phyloP scores from a whole-genome alignment of 2,797 vertebrate genomes.

The Myoxocephalus aenaeus region DNA sequence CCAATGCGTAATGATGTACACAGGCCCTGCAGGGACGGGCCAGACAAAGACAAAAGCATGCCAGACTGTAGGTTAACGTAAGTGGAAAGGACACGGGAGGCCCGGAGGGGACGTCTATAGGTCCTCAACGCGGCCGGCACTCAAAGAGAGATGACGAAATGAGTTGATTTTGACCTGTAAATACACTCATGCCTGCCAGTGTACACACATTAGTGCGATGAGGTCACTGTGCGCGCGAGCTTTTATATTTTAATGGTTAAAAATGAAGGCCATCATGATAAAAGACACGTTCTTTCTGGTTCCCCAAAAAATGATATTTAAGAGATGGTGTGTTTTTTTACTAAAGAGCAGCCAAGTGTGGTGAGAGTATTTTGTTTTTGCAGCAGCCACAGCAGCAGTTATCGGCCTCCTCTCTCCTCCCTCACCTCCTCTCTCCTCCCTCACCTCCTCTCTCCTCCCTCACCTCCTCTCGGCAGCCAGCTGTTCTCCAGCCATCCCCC shows the following conservation, averaged over 20 bases:
- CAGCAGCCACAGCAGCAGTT: constrained; percentile 16
- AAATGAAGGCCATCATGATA: constrained; percentile 17
- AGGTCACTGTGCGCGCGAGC: constrained; percentile 27
- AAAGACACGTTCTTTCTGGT: constrained; percentile 13
- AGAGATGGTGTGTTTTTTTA: constrained; percentile 28
- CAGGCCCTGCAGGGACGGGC: constrained; percentile 53
- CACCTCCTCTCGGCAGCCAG: constrained; percentile 34
- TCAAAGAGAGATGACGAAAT: constrained; percentile 36
- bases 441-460: background rate
- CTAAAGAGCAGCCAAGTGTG: constrained; percentile 29
- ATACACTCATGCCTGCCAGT: constrained; percentile 29
- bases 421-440: no score
- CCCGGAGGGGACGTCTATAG: constrained; percentile 34
- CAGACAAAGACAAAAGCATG: constrained; percentile 62
- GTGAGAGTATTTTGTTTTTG: constrained; percentile 32
- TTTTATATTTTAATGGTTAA: constrained; percentile 18
- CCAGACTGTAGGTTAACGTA: constrained; percentile 61
- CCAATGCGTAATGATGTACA: constrained; percentile 34
- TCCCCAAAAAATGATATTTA: constrained; percentile 23
- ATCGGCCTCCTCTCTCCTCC: constrained; percentile 12
- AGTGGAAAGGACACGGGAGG: constrained; percentile 59
- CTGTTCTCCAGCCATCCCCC: constrained; percentile 26
- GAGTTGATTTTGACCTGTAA: constrained; percentile 39
- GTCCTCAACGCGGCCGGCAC: constrained; percentile 17
- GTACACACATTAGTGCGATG: constrained; percentile 29